Percentiles rank a stretch among this genome's conserved stretches.
Evolutionary conservation across 2,797 vertebrate species (phyloP).

Genomic region (Peromyscus attwateri): DNA sequence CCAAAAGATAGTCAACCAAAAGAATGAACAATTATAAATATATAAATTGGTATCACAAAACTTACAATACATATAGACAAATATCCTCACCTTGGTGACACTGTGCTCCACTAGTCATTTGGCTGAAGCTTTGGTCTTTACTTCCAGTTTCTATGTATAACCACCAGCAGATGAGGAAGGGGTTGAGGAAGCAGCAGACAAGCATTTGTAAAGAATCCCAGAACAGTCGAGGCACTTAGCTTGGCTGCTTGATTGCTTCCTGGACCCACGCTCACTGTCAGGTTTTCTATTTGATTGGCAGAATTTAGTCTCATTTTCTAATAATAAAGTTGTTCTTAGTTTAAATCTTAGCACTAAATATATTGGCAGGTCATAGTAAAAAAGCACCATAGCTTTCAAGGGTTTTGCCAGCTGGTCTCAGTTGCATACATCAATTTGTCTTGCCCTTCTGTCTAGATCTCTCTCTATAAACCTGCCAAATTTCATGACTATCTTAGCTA

Average conservation of each 20-base stretch:
- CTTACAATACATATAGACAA: not conserved
- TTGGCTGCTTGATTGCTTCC: not conserved
- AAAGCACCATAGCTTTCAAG: not conserved
- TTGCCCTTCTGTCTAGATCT: not conserved
- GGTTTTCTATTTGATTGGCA: not conserved
- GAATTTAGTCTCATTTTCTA: not conserved
- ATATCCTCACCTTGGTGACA: not conserved
- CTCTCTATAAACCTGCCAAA: constrained; percentile 1
- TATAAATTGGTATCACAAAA: not conserved
- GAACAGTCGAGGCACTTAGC: not conserved
- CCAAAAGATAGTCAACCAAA: not conserved
- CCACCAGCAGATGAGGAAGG: not conserved
- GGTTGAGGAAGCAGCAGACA: not conserved
- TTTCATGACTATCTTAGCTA: constrained; percentile 23
- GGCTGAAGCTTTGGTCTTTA: not conserved
- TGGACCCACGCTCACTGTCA: not conserved
- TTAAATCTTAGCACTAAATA: constrained; percentile 23
- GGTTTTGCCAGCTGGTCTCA: not conserved
- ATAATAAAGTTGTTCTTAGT: constrained; percentile 34
- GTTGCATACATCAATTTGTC: not conserved
- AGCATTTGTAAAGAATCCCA: constrained; percentile 42
- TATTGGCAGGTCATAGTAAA: not conserved
- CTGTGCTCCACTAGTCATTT: not conserved
- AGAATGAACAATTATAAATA: not conserved
- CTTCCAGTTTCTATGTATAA: not conserved